Evolutionary conservation across 2,113 vertebrate species (phyloP).

Genomic region (Indicator maculatus): DNA sequence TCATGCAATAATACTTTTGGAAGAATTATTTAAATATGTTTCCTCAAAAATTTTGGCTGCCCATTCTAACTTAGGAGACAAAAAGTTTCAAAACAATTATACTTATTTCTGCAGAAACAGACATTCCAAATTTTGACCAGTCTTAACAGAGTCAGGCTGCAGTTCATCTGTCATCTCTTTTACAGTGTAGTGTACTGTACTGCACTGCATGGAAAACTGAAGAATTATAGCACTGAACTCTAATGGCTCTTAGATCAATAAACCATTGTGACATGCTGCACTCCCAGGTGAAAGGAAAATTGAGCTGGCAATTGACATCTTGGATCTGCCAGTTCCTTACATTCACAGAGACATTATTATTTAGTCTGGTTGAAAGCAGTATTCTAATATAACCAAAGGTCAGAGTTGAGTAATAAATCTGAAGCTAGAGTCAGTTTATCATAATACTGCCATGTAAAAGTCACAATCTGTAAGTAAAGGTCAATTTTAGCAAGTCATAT

Average conservation of each 20-base stretch:
- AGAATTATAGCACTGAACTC: constrained; percentile 19
- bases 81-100: not conserved
- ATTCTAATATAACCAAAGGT: constrained; percentile 75
- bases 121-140: not conserved
- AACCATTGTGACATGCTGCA: constrained; percentile 41
- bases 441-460: constrained; percentile 76
- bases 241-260: constrained; percentile 62
- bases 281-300: constrained; percentile 64
- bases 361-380: constrained; percentile 67
- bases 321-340: constrained; percentile 47
- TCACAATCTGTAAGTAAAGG: constrained; percentile 69
- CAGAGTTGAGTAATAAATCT: constrained; percentile 66
- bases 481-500: constrained; percentile 71
- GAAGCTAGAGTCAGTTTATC: constrained; percentile 71
- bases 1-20: not conserved
- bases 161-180: not conserved
- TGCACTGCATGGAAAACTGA: not conserved
- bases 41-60: not conserved
- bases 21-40: not conserved
- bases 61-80: not conserved
- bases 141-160: not conserved
- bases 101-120: not conserved
- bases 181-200: not conserved
- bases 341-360: constrained; percentile 58
- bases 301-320: constrained; percentile 64